phyloP scores from a whole-genome alignment of 2,113 vertebrate species.

The Panthera uncia region DNA sequence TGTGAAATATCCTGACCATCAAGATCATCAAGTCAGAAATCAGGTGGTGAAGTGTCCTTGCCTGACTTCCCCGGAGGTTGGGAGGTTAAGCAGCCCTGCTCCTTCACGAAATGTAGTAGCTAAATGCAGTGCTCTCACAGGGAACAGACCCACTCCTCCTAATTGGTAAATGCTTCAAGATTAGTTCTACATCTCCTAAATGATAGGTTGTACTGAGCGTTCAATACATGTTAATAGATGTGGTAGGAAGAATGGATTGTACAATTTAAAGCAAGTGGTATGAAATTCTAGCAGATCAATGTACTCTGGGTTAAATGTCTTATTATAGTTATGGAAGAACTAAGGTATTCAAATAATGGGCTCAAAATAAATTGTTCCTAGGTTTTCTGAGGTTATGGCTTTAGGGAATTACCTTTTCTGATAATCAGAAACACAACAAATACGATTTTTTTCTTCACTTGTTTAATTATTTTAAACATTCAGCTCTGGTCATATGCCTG shows the following conservation, averaged over 20 bases:
- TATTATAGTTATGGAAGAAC: constrained; percentile 38
- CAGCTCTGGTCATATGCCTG: neutral
- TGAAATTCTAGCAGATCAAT: constrained; percentile 45
- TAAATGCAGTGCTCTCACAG: neutral
- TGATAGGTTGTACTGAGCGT: constrained; percentile 41
- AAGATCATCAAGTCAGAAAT: neutral
- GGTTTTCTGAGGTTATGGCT: constrained; percentile 20
- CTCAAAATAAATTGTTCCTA: constrained; percentile 11
- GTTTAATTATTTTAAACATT: constrained; percentile 48
- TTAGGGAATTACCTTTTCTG: constrained; percentile 19
- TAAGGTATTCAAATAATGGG: constrained; percentile 16
- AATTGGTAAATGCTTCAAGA: neutral
- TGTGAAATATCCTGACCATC: neutral
- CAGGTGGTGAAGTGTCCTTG: neutral
- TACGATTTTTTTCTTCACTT: constrained; percentile 4
- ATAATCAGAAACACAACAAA: constrained; percentile 51
- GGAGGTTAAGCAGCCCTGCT: neutral
- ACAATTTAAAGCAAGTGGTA: constrained; percentile 27
- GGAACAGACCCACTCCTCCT: neutral
- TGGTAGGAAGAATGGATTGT: constrained; percentile 34
- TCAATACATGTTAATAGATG: constrained; percentile 47
- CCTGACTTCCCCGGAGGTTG: neutral
- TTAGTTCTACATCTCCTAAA: neutral
- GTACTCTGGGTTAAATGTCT: neutral
- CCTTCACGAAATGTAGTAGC: neutral